Conservation (phyloP, 2,113 vertebrate genomes). For the Hippoglossus stenolepis region DNA sequence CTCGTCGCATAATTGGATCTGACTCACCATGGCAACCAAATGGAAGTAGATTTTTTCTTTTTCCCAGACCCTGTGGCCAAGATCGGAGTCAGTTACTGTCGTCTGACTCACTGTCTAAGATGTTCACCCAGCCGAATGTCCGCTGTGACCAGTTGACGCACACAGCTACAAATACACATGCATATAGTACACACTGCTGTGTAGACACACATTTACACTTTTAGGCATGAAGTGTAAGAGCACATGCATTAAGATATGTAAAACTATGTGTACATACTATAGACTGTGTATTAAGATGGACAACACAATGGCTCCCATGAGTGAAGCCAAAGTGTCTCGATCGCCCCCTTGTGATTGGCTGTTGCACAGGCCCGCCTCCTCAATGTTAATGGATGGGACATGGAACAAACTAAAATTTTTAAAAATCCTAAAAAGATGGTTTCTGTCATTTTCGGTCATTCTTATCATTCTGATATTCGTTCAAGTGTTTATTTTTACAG, state of each 20-base stretch:
- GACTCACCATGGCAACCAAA: slow-evolving; percentile 80
- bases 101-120: slow-evolving; percentile 78
- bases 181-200: not conserved
- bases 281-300: no score
- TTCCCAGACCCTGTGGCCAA: slow-evolving; percentile 60
- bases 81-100: slow-evolving; percentile 75
- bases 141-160: slow-evolving; percentile 39
- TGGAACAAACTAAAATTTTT: no score
- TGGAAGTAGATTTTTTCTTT: slow-evolving; percentile 55
- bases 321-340: no score
- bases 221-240: not conserved
- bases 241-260: no score
- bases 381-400: not conserved
- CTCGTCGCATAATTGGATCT: slow-evolving; percentile 80
- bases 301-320: no score
- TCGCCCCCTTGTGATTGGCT: not conserved
- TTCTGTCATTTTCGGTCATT: no score
- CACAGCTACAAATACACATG: slow-evolving; percentile 6
- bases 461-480: no score
- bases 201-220: not conserved
- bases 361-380: not conserved
- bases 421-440: no score
- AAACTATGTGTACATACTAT: no score
- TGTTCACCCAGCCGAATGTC: slow-evolving; percentile 41
- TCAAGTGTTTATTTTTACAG: no score